phyloP scores from a whole-genome alignment of 2,888 invertebrate species.

The Cancer borealis region DNA sequence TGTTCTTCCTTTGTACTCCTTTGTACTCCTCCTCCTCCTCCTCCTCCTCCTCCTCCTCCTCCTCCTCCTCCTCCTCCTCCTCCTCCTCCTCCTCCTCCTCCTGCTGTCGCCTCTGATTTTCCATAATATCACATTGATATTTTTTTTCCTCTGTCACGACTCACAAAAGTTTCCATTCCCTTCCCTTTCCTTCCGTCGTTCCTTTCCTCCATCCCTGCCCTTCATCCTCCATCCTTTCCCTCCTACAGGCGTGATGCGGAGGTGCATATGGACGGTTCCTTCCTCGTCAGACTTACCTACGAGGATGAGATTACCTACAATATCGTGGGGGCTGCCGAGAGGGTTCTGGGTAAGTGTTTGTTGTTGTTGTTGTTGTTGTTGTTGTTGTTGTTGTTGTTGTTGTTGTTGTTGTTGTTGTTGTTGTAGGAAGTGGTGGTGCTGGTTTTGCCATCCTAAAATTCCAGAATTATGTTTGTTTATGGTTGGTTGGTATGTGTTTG shows the following conservation, averaged over 20 bases:
- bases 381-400: not conserved
- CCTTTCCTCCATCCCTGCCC: not conserved
- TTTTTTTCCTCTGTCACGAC: not conserved
- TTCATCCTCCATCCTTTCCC: not conserved
- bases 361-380: not conserved
- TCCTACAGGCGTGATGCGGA: conserved; percentile 91
- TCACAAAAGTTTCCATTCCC: not conserved
- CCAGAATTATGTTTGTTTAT: not conserved
- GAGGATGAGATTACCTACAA: conserved; percentile 97
- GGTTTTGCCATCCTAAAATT: no score
- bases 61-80: not conserved
- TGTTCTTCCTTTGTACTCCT: no score
- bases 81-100: not conserved
- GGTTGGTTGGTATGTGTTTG: not conserved
- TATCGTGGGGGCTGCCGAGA: conserved; percentile 93
- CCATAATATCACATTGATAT: not conserved
- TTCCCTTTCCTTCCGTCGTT: no score
- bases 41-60: not conserved
- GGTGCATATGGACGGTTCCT: conserved; percentile 96
- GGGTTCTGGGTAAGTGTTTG: conserved; percentile 89
- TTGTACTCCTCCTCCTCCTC: not conserved
- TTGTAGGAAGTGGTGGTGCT: not conserved
- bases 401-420: not conserved
- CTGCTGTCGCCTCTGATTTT: not conserved
- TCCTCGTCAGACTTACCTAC: conserved; percentile 95